These are phyloP conservation scores for Machaerirhynchus nigripectus DNA, from an alignment of 2,113 vertebrate genomes.

Conservation along the genomic window DNA sequence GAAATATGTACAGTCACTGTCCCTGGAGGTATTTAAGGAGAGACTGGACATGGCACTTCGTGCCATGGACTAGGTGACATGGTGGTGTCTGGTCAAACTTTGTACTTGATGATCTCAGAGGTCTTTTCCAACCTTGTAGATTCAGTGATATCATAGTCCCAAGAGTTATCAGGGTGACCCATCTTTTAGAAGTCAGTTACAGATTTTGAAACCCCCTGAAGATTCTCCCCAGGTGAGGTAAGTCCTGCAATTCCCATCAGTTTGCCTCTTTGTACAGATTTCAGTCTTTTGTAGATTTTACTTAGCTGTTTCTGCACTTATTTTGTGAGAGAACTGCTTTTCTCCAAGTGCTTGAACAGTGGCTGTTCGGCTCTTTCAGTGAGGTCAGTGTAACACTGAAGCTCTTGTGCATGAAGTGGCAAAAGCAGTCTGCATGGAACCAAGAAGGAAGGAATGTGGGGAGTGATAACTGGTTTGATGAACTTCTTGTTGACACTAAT, in stretches of 20 bases:
- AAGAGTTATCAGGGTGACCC: not conserved
- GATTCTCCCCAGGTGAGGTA: not conserved
- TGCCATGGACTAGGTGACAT: not conserved
- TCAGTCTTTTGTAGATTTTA: not conserved
- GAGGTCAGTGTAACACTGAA: not conserved
- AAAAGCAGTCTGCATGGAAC: not conserved
- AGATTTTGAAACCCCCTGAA: not conserved
- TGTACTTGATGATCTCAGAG: not conserved
- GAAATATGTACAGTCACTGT: not conserved
- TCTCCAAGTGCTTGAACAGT: not conserved
- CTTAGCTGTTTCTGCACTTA: not conserved
- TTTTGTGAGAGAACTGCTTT: not conserved
- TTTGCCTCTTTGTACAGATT: not conserved
- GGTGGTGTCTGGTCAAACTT: not conserved
- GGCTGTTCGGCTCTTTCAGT: accelerated
- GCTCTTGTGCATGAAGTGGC: not conserved
- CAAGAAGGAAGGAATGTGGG: accelerated
- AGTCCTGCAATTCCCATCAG: not conserved
- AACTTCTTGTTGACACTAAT: not conserved
- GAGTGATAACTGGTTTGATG: not conserved
- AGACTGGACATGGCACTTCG: not conserved
- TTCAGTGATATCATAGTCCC: not conserved
- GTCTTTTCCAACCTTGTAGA: not conserved
- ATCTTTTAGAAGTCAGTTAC: not conserved
- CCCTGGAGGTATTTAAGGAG: not conserved